Evolutionary conservation across 2,888 invertebrate genomes (phyloP).

Genomic region (Phyto melanocephala): DNA sequence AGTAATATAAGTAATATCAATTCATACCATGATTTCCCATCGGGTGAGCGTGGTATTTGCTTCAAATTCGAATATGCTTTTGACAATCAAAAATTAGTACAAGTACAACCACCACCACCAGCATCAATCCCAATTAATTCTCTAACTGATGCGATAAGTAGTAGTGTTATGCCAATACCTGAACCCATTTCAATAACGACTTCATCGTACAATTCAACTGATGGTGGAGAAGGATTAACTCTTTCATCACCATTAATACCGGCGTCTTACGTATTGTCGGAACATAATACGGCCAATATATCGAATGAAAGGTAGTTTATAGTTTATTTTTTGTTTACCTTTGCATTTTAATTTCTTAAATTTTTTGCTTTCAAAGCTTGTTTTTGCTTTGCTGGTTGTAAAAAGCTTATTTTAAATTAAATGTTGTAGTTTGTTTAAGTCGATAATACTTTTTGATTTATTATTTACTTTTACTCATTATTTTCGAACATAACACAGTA

Average conservation of each 20-base stretch:
- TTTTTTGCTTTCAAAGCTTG: constrained; percentile 4
- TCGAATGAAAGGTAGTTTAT: constrained; percentile 71
- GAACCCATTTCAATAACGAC: constrained; percentile 60
- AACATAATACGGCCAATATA: constrained; percentile 65
- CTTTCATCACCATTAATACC: constrained; percentile 32
- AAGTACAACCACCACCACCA: constrained; percentile 74
- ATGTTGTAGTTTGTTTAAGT: background rate
- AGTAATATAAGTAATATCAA: constrained; percentile 39
- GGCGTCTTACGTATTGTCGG: constrained; percentile 34
- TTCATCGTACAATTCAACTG: constrained; percentile 51
- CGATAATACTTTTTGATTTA: background rate
- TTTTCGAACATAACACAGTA: too few relatives aligned
- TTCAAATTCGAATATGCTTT: constrained; percentile 77
- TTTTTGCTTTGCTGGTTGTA: constrained; percentile 27
- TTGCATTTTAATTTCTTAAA: background rate
- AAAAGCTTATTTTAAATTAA: constrained; percentile 25
- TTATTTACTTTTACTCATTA: background rate
- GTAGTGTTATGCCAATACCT: constrained; percentile 65
- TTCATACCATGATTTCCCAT: constrained; percentile 41
- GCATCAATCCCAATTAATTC: background rate
- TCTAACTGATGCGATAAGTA: constrained; percentile 4
- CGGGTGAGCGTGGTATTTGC: constrained; percentile 71
- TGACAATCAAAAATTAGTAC: constrained; percentile 76
- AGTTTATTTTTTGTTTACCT: constrained; percentile 26
- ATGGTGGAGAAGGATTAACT: constrained; percentile 26